Conservation (phyloP, 1,140 invertebrate species). For the Zophobas morio region DNA sequence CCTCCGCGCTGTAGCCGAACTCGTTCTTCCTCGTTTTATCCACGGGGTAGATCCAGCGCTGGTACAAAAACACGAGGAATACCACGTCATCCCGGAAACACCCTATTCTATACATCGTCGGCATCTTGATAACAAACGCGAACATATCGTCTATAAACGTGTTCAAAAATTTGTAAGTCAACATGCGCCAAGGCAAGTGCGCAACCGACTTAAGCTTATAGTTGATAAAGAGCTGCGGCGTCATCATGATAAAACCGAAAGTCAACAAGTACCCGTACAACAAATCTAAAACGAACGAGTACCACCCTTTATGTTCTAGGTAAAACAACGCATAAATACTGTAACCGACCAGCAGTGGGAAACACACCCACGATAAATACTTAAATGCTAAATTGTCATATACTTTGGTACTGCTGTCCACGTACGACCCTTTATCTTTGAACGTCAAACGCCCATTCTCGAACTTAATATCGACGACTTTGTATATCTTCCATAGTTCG, state of each 20-base stretch:
- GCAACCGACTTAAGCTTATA: constrained; percentile 99
- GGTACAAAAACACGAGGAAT: constrained; percentile 98
- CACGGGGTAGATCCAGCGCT: constrained; percentile 98
- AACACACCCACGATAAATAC: constrained; percentile 96
- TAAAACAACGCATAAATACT: constrained; percentile 97
- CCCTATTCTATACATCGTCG: constrained; percentile 94
- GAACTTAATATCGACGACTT: constrained; percentile 91
- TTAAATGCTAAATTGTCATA: constrained; percentile 97
- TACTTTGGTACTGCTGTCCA: constrained; percentile 93
- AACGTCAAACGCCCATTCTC: constrained; percentile 85
- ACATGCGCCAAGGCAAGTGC: constrained; percentile 99
- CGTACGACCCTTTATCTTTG: constrained; percentile 96
- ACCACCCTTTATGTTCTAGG: constrained; percentile 98
- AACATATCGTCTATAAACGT: constrained; percentile 99
- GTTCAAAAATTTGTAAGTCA: constrained; percentile 99
- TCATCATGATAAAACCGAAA: constrained; percentile 99
- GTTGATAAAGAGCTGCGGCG: constrained; percentile 98
- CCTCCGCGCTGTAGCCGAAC: constrained; percentile 90
- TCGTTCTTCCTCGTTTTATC: constrained; percentile 96
- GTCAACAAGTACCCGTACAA: constrained; percentile 98
- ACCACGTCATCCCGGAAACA: constrained; percentile 99
- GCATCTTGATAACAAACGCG: constrained; percentile 99
- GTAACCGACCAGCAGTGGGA: constrained; percentile 93
- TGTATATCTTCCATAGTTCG: constrained; percentile 99
- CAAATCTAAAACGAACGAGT: constrained; percentile 89